Percentiles rank a stretch among this genome's conserved stretches.
Conservation (phyloP, 35 echinoderm and acorn worm species). For the Nesometra sesokonis region DNA sequence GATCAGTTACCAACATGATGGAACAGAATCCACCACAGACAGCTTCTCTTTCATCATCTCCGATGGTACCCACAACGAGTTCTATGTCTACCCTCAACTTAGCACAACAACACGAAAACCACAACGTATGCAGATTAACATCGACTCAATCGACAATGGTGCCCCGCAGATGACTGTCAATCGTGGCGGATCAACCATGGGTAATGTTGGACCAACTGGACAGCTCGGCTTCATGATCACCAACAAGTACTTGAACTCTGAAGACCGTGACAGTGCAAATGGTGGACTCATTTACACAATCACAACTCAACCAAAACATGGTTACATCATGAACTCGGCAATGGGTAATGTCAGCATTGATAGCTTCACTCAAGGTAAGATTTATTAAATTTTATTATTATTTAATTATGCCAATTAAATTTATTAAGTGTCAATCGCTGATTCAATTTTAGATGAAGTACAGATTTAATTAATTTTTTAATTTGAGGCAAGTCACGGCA, state of each 20-base stretch:
- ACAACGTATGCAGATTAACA: slow-evolving; percentile 61
- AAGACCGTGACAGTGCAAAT: slow-evolving; percentile 88
- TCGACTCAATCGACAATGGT: slow-evolving; percentile 81
- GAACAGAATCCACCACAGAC: slow-evolving; percentile 55
- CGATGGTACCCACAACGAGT: slow-evolving; percentile 92
- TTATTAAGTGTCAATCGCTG: too few relatives aligned
- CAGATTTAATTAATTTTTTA: too few relatives aligned
- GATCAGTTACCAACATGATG: slow-evolving; percentile 99
- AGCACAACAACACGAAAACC: slow-evolving; percentile 60
- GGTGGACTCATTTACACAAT: slow-evolving; percentile 53
- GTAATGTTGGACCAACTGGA: slow-evolving; percentile 40
- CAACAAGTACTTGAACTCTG: slow-evolving; percentile 88
- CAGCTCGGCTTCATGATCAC: slow-evolving; percentile 85
- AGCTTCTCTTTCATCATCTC: slow-evolving; percentile 96
- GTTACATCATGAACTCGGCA: slow-evolving; percentile 74
- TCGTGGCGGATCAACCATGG: slow-evolving; percentile 77
- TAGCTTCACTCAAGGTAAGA: slow-evolving; percentile 98
- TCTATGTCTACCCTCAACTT: slow-evolving; percentile 66
- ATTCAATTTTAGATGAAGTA: too few relatives aligned
- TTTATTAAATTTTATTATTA: too few relatives aligned
- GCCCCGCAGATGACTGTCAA: slow-evolving; percentile 90
- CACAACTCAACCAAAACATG: slow-evolving; percentile 64
- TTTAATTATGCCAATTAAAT: too few relatives aligned
- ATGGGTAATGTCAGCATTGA: slow-evolving; percentile 77
- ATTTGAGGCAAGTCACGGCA: too few relatives aligned